Conservation (phyloP, 2,797 vertebrate genomes). For the Hippoglossus hippoglossus region DNA sequence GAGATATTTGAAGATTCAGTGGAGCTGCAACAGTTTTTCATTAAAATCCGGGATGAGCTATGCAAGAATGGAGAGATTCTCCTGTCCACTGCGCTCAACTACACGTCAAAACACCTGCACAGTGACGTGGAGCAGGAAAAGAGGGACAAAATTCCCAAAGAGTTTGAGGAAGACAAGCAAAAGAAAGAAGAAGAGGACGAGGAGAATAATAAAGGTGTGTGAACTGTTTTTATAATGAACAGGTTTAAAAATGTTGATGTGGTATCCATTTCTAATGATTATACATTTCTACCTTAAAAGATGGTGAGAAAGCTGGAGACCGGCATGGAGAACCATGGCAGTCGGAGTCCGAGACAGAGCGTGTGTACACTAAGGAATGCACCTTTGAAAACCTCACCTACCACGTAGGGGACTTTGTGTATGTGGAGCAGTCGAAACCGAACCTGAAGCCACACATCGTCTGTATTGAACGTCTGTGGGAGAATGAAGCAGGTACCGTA, state of each 20-base stretch:
- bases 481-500: conserved; percentile 82
- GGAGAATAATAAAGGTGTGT: conserved; percentile 89
- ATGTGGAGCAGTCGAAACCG: conserved; percentile 93
- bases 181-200: conserved; percentile 90
- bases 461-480: conserved; percentile 97
- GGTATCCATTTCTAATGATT: conserved; percentile 7
- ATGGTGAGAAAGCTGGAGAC: conserved; percentile 89
- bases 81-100: conserved; percentile 93
- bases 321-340: conserved; percentile 84
- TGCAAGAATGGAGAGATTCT: conserved; percentile 99
- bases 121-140: conserved; percentile 96
- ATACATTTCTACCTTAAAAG: conserved; percentile 61
- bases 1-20: conserved; percentile 98
- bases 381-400: conserved; percentile 96
- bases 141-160: conserved; percentile 96
- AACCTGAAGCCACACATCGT: conserved; percentile 95
- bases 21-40: conserved; percentile 98
- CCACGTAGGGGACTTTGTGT: conserved; percentile 95
- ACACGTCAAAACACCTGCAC: conserved; percentile 94
- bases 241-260: background rate
- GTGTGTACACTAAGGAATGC: conserved; percentile 92
- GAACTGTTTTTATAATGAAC: background rate
- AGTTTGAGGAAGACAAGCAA: conserved; percentile 95
- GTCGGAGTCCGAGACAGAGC: conserved; percentile 83
- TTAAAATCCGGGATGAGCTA: conserved; percentile 97